Base-by-base conservation (phyloP, 2,113 vertebrate species). In the Sminthopsis crassicaudata region DNA sequence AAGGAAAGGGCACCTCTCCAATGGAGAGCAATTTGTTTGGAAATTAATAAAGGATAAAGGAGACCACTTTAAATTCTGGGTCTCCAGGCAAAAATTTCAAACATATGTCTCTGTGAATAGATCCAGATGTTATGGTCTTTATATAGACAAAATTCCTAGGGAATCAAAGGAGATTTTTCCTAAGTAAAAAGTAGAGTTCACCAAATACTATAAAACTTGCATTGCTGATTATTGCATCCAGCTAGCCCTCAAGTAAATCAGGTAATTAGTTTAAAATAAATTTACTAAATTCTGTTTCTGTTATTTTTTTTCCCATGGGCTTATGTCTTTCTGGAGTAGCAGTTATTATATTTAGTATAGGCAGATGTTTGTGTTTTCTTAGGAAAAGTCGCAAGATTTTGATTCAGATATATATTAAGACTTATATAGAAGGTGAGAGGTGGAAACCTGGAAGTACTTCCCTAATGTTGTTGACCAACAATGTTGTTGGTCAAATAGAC, bases 81-180 rank as follows among this genome's bases (percentile, higher is more conserved):
- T n/a, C n/a, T n/a, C n/a, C n/a, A n/a, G n/a, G n/a, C n/a, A n/a
- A n/a, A n/a, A n/a, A n/a, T n/a, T n/a, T n/a, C n/a, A n/a, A 51
- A 67, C 97, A 95, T 94, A 93, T 96, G 94, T 96, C 91, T 92
- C 42, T 50, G 55, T 91, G 94, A 96, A 96, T 48, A 84, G 91
- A 76, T 12, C 95, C 95, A 53, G 94, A 92, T 95, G 97, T n/a
- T 30, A n/a, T 11, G 14, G 57, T 89, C 91, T 91, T 93, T 46
- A 48, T 48, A 25, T 0, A 52, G 94, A 84, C 95, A 54, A 19
- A 30, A 46, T 93, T 95, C 91, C 57, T 60, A 2, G n/a, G 57
- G 50, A 48, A 1, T 54, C 76, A 11, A 12, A 88, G 84, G 67
- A 51, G 54, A 11, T 23, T 84, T 94, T 92, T 88, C 91, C 90